Evolutionary conservation across 2,888 invertebrate species (phyloP).

Genomic region (Drosophila longiperda): DNA sequence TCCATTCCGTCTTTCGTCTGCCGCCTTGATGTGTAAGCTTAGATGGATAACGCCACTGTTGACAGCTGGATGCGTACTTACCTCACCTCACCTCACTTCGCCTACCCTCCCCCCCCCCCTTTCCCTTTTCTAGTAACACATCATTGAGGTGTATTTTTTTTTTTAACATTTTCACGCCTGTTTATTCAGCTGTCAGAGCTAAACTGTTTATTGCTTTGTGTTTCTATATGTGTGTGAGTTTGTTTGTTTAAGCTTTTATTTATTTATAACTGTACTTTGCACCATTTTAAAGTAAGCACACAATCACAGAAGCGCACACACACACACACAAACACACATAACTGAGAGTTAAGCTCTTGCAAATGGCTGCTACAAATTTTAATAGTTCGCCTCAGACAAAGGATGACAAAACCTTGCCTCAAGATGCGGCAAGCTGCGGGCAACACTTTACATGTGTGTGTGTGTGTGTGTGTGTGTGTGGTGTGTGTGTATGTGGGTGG

Average conservation of each 20-base stretch:
- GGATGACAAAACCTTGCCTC: slow-evolving; percentile 36
- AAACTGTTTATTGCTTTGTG: slow-evolving; percentile 73
- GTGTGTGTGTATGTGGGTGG: neutral
- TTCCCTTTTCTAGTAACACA: neutral
- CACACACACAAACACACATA: slow-evolving; percentile 20
- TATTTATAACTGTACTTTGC: slow-evolving; percentile 66
- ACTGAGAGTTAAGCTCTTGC: slow-evolving; percentile 36
- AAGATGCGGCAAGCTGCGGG: slow-evolving; percentile 42
- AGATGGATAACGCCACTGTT: slow-evolving; percentile 71
- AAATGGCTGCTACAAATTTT: slow-evolving; percentile 53
- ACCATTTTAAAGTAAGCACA: slow-evolving; percentile 37
- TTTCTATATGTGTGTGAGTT: slow-evolving; percentile 20
- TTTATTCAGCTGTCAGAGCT: slow-evolving; percentile 59
- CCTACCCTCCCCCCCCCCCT: neutral
- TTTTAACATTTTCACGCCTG: slow-evolving; percentile 63
- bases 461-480: slow-evolving; percentile 4
- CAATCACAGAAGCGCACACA: slow-evolving; percentile 1
- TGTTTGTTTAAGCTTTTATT: slow-evolving; percentile 50
- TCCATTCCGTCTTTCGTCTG: neutral
- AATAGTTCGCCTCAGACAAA: slow-evolving; percentile 59
- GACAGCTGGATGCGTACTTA: slow-evolving; percentile 66
- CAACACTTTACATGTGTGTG: slow-evolving; percentile 17
- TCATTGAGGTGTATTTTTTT: slow-evolving; percentile 6
- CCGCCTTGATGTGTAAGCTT: slow-evolving; percentile 26
- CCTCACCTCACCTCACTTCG: neutral